These are phyloP conservation scores for Verasper variegatus DNA, from an alignment of 2,113 vertebrate species.

Conservation along the genomic window DNA sequence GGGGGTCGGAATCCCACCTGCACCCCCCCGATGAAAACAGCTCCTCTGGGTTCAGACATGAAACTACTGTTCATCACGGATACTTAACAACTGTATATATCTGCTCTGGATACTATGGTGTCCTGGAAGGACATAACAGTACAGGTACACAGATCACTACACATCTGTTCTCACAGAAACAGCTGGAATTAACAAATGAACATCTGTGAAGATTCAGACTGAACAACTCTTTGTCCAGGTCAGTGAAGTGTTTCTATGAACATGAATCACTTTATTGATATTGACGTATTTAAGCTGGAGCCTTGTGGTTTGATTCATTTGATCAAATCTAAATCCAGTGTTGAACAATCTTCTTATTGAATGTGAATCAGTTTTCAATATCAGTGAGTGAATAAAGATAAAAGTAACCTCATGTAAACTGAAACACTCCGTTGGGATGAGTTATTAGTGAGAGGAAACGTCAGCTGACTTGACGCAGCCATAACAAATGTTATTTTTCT, in stretches of 20 bases:
- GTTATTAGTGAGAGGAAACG: no score
- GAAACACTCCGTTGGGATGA: no score
- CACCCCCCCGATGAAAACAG: background rate
- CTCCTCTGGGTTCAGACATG: background rate
- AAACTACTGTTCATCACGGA: background rate
- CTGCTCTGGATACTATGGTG: background rate
- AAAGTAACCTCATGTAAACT: background rate
- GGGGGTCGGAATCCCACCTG: constrained; percentile 39
- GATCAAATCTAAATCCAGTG: background rate
- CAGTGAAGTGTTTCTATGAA: no score
- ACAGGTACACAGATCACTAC: background rate
- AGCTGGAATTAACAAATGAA: no score
- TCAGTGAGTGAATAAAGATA: background rate
- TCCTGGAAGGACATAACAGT: background rate
- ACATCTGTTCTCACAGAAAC: constrained; percentile 8
- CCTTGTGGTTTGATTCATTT: background rate
- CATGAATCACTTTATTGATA: no score
- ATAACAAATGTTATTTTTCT: no score
- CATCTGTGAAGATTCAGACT: background rate
- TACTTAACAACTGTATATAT: background rate
- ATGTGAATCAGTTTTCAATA: background rate
- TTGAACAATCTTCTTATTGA: background rate
- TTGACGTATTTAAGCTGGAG: no score
- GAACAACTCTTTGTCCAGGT: no score
- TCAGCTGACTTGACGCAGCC: no score